Evolutionary conservation across 2,888 invertebrate genomes (phyloP).

Genomic region (Antitype chi): DNA sequence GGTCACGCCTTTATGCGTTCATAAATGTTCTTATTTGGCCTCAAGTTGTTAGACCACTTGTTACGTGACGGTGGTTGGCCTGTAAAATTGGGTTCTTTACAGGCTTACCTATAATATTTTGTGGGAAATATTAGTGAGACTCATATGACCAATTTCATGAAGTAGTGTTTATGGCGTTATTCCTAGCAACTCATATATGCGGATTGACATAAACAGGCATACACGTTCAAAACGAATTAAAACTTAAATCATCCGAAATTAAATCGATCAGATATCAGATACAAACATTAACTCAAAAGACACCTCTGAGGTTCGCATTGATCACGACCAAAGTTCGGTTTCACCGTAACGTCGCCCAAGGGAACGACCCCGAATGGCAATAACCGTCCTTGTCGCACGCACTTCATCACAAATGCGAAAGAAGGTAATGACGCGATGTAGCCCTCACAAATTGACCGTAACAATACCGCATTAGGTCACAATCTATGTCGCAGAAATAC

Average conservation of each 20-base stretch:
- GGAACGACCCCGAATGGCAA: conserved; percentile 77
- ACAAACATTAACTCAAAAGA: conserved; percentile 84
- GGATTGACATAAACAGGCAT: not conserved
- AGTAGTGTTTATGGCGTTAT: not conserved
- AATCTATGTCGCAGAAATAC: conserved; percentile 77
- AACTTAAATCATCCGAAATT: conserved; percentile 68
- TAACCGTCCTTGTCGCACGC: conserved; percentile 79
- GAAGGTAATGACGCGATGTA: conserved; percentile 77
- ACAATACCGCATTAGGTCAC: conserved; percentile 84
- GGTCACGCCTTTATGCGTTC: conserved; percentile 80
- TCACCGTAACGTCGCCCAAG: conserved; percentile 84
- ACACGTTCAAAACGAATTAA: conserved; percentile 60
- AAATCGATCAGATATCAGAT: conserved; percentile 78
- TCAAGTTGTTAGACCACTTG: conserved; percentile 76
- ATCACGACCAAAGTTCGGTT: conserved; percentile 86
- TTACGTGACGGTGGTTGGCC: conserved; percentile 71
- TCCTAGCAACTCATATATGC: too few relatives aligned
- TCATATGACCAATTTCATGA: not conserved
- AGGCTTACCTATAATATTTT: conserved; percentile 39
- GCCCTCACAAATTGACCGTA: conserved; percentile 82
- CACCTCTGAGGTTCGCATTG: conserved; percentile 85
- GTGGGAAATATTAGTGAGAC: conserved; percentile 3
- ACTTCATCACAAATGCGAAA: conserved; percentile 75
- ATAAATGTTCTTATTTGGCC: conserved; percentile 83
- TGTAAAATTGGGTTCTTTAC: conserved; percentile 59